Conservation (phyloP, 2,888 invertebrate species). For the Osedax fenrisi region DNA sequence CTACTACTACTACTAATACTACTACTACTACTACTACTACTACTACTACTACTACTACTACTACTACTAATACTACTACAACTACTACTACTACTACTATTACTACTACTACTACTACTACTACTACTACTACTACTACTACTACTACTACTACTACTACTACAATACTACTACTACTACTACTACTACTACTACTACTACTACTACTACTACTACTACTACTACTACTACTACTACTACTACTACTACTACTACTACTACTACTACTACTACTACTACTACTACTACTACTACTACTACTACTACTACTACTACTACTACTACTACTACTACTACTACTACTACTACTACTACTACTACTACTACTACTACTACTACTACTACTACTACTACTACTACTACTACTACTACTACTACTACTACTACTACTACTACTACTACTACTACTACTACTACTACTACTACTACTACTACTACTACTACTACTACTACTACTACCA, state of each 20-base stretch:
- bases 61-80: too few relatives aligned
- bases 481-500: constrained; percentile 1
- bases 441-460: not conserved
- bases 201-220: constrained; percentile 8
- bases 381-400: not conserved
- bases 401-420: not conserved
- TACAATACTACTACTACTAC: too few relatives aligned
- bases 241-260: not conserved
- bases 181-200: constrained; percentile 8
- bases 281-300: not conserved
- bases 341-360: constrained; percentile 8
- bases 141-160: not conserved
- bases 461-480: not conserved
- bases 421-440: not conserved
- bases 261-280: not conserved
- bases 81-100: too few relatives aligned
- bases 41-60: too few relatives aligned
- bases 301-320: constrained; percentile 8
- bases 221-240: not conserved
- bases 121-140: not conserved
- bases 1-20: too few relatives aligned
- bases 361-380: not conserved
- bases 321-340: constrained; percentile 10
- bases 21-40: not conserved
- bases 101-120: too few relatives aligned